Evolutionary conservation across 2,888 invertebrate species (phyloP), one percentile per base, ranked within the genome.

Genomic region (Celastrina argiolus): DNA sequence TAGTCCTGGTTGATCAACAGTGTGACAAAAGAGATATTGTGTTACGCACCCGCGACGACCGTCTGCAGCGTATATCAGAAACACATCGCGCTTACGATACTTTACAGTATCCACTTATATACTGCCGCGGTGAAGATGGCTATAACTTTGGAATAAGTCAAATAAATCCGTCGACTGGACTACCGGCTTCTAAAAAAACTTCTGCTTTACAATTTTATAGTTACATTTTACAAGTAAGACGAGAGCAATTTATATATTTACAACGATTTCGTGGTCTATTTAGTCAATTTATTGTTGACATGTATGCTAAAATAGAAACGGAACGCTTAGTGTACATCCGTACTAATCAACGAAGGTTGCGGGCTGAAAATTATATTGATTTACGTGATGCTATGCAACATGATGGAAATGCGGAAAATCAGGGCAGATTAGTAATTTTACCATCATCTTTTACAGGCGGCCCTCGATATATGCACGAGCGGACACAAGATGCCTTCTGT

Each of bases 41-140:
- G n/a, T n/a, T n/a, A n/a, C n/a, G n/a, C n/a, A n/a, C n/a, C n/a
- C n/a, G n/a, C n/a, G n/a, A n/a, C n/a, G n/a, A n/a, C n/a, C n/a
- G n/a, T n/a, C n/a, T n/a, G n/a, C n/a, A n/a, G n/a, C n/a, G n/a
- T n/a, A n/a, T n/a, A n/a, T n/a, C n/a, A n/a, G n/a, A n/a, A n/a
- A n/a, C n/a, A n/a, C n/a, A n/a, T n/a, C n/a, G n/a, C n/a, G n/a
- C n/a, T n/a, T n/a, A n/a, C n/a, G n/a, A n/a, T n/a, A n/a, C 28
- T 28, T 28, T 74, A 12, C 74, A 76, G 56, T 74, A 74, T 64
- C 71, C 74, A 0, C 26, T 74, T 6, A 72, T 74, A 6, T 74
- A 59, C 16, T 51, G 34, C n/a, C 64, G 22, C 2, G 51, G 34
- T 5, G 51, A 64, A 2, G 51, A 64, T 64, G 26, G 59, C 6